These are phyloP conservation scores for Beroe forskalii DNA, from an alignment of 37 sponge, comb jelly and placozoan genomes.

Conservation along the genomic window DNA sequence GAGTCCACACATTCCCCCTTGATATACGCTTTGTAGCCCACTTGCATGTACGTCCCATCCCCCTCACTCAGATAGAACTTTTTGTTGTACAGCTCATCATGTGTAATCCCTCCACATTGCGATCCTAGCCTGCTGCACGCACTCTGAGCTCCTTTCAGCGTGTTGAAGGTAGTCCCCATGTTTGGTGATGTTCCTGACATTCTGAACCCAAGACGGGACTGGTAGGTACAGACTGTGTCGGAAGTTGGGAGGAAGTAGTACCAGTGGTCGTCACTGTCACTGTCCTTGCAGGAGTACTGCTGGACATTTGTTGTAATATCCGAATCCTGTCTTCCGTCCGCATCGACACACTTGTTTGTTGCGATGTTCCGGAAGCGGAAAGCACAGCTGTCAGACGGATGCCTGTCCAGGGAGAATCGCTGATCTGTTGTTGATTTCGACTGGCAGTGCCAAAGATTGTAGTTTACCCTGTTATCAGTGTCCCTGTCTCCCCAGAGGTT, in stretches of 20 bases:
- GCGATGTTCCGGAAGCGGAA: constrained; percentile 44
- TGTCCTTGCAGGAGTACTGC: neutral
- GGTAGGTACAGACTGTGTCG: neutral
- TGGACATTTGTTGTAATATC: neutral
- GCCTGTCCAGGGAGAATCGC: neutral
- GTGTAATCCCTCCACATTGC: neutral
- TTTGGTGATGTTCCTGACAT: neutral
- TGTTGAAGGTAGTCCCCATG: neutral
- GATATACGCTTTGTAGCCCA: neutral
- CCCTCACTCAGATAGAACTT: neutral
- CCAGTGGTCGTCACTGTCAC: constrained; percentile 21
- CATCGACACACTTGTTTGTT: constrained; percentile 23
- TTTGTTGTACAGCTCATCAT: neutral
- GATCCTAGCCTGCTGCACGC: neutral
- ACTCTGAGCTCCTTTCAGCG: neutral
- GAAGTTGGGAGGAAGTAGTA: constrained; percentile 53
- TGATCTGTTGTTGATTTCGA: constrained; percentile 12
- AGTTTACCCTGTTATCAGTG: neutral
- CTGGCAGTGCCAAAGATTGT: constrained; percentile 23
- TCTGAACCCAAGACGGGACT: neutral
- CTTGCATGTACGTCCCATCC: neutral
- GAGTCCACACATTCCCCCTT: neutral
- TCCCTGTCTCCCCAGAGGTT: neutral
- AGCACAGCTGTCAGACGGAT: constrained; percentile 13
- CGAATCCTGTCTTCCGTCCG: neutral